These are phyloP conservation scores for Chaenocephalus aceratus DNA, from an alignment of 2,113 vertebrate genomes.

Conservation along the genomic window DNA sequence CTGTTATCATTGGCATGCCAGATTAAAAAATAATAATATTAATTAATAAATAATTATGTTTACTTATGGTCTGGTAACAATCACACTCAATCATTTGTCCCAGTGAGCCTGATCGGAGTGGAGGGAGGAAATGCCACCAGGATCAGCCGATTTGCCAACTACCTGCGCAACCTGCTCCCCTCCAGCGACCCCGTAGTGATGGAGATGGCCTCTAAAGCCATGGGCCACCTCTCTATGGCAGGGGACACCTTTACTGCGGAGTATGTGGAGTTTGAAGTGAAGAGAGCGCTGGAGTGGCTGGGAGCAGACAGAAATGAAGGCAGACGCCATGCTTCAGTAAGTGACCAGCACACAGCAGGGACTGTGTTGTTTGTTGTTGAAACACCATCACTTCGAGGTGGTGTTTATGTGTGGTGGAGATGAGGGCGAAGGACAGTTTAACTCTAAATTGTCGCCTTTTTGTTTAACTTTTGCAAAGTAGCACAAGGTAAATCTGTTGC, in stretches of 20 bases:
- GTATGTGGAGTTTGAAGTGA: constrained; percentile 99
- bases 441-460: not conserved
- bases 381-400: constrained; percentile 25
- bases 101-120: constrained; percentile 97
- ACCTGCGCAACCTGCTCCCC: constrained; percentile 95
- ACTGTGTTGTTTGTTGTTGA: constrained; percentile 51
- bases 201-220: constrained; percentile 99
- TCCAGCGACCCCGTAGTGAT: constrained; percentile 97
- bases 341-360: constrained; percentile 45
- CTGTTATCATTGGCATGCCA: not conserved
- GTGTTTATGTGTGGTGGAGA: constrained; percentile 32
- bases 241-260: constrained; percentile 98
- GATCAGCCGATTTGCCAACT: constrained; percentile 97
- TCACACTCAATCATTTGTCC: constrained; percentile 29
- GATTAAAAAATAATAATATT: too few species aligned
- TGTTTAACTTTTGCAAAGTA: not conserved
- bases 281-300: constrained; percentile 97
- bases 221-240: constrained; percentile 96
- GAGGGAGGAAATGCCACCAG: constrained; percentile 97
- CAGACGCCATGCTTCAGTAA: constrained; percentile 95
- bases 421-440: constrained; percentile 5
- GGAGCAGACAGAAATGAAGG: constrained; percentile 97
- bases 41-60: too few species aligned
- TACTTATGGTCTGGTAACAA: not conserved
- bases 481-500: not conserved